These are phyloP conservation scores for Macrobrachium rosenbergii DNA, from an alignment of 1,140 invertebrate genomes.

Conservation along the genomic window DNA sequence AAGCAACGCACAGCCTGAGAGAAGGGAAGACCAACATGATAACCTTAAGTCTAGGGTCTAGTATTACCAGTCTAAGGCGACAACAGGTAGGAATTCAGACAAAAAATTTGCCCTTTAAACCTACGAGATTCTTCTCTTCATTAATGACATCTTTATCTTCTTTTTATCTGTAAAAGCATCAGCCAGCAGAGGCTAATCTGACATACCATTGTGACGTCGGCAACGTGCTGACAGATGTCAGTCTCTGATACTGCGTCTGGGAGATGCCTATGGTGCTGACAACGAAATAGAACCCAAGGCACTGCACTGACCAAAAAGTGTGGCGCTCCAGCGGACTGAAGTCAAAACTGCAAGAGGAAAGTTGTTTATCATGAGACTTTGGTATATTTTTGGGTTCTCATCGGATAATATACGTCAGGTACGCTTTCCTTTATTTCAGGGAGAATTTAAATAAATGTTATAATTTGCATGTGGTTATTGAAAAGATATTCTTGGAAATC, in stretches of 20 bases:
- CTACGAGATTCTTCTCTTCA: neutral
- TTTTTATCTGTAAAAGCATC: neutral
- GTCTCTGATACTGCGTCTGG: conserved; percentile 44
- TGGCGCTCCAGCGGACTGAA: conserved; percentile 43
- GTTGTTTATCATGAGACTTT: neutral
- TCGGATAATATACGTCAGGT: no score
- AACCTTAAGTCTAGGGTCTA: no score
- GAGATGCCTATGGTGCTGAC: conserved; percentile 13
- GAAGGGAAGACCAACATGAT: neutral
- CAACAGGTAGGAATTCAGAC: no score
- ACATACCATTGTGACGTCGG: conserved; percentile 9
- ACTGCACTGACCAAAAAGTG: conserved; percentile 41
- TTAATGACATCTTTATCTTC: neutral
- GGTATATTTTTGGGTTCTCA: neutral
- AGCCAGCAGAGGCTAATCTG: neutral
- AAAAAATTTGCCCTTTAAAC: no score
- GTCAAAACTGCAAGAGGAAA: conserved; percentile 27
- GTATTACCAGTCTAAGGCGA: no score
- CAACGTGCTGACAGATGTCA: conserved; percentile 13
- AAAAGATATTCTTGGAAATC: no score
- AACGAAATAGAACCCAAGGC: conserved; percentile 25
- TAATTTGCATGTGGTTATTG: no score
- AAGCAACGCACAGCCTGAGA: neutral
- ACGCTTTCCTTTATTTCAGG: no score
- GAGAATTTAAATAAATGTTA: no score